phyloP scores from a whole-genome alignment of 2,797 vertebrate species.

The Clamator glandarius region DNA sequence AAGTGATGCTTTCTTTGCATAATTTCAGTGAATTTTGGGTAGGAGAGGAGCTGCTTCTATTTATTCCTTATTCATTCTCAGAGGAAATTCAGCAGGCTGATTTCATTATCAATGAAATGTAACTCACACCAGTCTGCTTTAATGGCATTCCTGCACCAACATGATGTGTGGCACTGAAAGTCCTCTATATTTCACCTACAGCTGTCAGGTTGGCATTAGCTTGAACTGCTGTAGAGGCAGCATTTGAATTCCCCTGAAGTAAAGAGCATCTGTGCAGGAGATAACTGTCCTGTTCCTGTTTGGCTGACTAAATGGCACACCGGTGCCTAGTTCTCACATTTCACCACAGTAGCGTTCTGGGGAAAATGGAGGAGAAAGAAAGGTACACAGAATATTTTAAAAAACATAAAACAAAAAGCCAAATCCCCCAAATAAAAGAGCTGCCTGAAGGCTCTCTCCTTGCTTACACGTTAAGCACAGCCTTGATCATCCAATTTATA shows the following conservation, averaged over 20 bases:
- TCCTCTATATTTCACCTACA: background rate
- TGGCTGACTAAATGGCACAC: background rate
- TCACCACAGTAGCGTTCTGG: background rate
- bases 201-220: background rate
- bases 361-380: background rate
- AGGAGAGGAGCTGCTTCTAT: background rate
- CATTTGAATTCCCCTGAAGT: background rate
- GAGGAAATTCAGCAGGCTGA: background rate
- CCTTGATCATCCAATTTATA: background rate
- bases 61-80: conserved; percentile 26
- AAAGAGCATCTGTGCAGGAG: background rate
- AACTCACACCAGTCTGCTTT: background rate
- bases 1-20: conserved; percentile 16
- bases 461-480: background rate
- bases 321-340: background rate
- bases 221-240: background rate
- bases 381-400: background rate
- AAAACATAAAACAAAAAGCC: background rate
- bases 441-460: background rate
- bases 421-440: background rate
- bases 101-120: background rate
- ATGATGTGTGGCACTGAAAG: background rate
- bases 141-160: background rate
- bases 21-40: conserved; percentile 25
- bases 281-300: background rate